A percentile compares a stretch with the other conserved stretches of the same genome.
Evolutionary conservation across 2,797 vertebrate genomes (phyloP).

Genomic region (Neosilurus hyrtlii): DNA sequence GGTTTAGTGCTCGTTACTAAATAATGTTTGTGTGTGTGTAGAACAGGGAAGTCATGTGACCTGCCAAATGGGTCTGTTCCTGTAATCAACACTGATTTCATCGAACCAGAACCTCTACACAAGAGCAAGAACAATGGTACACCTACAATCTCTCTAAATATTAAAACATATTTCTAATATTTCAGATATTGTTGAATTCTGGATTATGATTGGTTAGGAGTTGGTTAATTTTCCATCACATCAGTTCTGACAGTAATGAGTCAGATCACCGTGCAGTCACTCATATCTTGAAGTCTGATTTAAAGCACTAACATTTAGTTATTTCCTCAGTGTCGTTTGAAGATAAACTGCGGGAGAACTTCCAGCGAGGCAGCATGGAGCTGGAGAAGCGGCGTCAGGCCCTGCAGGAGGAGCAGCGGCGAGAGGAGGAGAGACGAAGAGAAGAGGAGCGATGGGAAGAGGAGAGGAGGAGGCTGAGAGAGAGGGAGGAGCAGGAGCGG

Average conservation of each 20-base stretch:
- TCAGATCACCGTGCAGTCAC: background rate
- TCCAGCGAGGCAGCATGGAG: constrained; percentile 87
- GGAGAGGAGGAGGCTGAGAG: constrained; percentile 83
- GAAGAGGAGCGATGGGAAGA: constrained; percentile 84
- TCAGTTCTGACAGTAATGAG: background rate
- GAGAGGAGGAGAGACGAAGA: constrained; percentile 81
- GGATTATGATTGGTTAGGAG: background rate
- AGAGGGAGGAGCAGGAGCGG: constrained; percentile 64
- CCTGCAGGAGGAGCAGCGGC: constrained; percentile 84
- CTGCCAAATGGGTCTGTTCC: constrained; percentile 82
- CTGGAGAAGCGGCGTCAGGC: constrained; percentile 88
- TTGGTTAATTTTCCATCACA: background rate
- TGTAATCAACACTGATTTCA: constrained; percentile 76
- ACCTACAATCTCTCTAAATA: constrained; percentile 23
- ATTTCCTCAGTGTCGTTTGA: constrained; percentile 86
- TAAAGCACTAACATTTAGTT: background rate
- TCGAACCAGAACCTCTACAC: constrained; percentile 77
- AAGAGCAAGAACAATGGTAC: constrained; percentile 84
- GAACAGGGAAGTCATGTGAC: constrained; percentile 72
- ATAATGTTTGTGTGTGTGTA: constrained; percentile 52
- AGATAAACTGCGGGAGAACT: constrained; percentile 92
- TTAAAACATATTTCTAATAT: background rate
- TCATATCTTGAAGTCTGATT: background rate
- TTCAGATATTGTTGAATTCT: background rate
- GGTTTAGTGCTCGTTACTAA: background rate